Base-by-base conservation (phyloP, 2,113 vertebrate genomes). In the Bubo blakistoni region DNA sequence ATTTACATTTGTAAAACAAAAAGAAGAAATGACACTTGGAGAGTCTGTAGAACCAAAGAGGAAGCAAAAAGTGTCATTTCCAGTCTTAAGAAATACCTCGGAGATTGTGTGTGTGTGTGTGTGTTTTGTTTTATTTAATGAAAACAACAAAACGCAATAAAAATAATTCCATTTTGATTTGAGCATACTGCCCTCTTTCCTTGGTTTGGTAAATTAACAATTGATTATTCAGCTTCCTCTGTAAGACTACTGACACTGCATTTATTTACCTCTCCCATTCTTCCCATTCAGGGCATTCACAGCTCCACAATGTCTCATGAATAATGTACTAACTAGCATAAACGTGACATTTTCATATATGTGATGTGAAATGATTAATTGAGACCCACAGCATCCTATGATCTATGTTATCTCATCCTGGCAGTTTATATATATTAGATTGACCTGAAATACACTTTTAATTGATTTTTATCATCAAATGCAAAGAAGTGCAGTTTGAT, bases 401-500 rank as follows among this genome's bases (percentile, higher is more conserved):
- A 92, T 91, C 86, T 86, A 63, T 65, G 40, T 81, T 77, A 54
- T 66, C 36, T 86, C 76, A n/a, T 46, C 59, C 55, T 81, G 55
- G 72, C 72, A 72, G 42, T 72, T 88, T 76, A 72, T 80, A 69
- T 72, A 25, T 71, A 88, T 88, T 79, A 94, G 63, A 62, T 58
- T 88, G 86, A 90, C 76, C 79, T 46, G 54, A 88, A 93, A 86
- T 77, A 71, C 32, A 51, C 57, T 92, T 95, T 74, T 76, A 93
- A 92, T 92, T 94, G 71, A 90, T 88, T 96, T 94, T 92, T 81
- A 67, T 54, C 80, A 88, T 70, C 67, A 78, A 70, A n/a, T 70
- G 38, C 17, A 0, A 74, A 83, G 61, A 86, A n/a, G 71, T 86
- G 55, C 32, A 57, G 36, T 69, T 73, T 61, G 19, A 47, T 40